phyloP scores from a whole-genome alignment of 2,888 invertebrate species.

The Furcula furcula region DNA sequence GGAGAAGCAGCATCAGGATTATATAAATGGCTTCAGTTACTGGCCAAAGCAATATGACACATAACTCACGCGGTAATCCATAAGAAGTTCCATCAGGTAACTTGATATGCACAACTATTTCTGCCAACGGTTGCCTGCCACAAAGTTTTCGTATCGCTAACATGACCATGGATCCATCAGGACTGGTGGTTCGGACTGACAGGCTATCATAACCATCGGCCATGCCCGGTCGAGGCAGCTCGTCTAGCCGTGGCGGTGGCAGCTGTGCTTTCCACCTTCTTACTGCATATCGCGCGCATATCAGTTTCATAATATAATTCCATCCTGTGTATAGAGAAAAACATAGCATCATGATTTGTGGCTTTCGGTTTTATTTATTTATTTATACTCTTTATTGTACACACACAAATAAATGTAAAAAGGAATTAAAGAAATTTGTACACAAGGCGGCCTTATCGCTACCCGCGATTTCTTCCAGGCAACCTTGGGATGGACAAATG shows the following conservation, averaged over 20 bases:
- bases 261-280: slow-evolving; percentile 56
- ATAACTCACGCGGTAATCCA: slow-evolving; percentile 55
- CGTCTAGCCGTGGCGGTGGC: slow-evolving; percentile 32
- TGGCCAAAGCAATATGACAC: too few species aligned
- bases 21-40: too few species aligned
- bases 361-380: too few species aligned
- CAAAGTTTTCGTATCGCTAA: slow-evolving; percentile 76
- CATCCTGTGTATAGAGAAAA: slow-evolving; percentile 53
- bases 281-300: slow-evolving; percentile 61
- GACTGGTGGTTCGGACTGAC: slow-evolving; percentile 77
- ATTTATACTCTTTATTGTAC: too few species aligned
- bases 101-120: slow-evolving; percentile 79
- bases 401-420: too few species aligned
- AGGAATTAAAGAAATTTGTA: too few species aligned
- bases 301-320: slow-evolving; percentile 69
- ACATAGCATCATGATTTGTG: too few species aligned
- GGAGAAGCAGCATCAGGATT: too few species aligned
- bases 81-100: slow-evolving; percentile 60
- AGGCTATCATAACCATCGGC: slow-evolving; percentile 58
- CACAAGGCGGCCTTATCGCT: too few species aligned
- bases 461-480: too few species aligned
- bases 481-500: too few species aligned
- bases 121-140: slow-evolving; percentile 67
- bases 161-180: slow-evolving; percentile 79
- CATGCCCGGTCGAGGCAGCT: slow-evolving; percentile 43